Evolutionary conservation across 2,113 vertebrate genomes (phyloP).

Genomic region (Anoura caudifer): DNA sequence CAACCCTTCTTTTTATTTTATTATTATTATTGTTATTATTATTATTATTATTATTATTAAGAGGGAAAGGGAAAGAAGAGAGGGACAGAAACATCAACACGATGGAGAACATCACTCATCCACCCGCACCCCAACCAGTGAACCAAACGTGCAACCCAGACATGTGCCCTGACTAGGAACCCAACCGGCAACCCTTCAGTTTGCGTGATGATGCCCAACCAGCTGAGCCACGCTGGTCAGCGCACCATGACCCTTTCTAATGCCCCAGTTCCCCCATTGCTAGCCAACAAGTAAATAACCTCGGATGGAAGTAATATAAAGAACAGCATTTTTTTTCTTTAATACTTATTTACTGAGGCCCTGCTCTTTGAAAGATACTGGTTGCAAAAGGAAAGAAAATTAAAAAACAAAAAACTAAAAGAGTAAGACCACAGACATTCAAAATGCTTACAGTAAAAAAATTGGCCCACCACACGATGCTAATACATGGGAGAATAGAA

Average conservation of each 20-base stretch:
- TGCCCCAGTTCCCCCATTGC: neutral
- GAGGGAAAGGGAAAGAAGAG: no score
- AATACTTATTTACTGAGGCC: neutral
- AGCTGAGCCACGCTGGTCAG: no score
- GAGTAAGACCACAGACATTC: neutral
- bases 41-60: no score
- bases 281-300: neutral
- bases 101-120: no score
- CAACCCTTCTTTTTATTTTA: no score
- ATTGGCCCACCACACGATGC: neutral
- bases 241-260: neutral
- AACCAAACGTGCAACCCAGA: no score
- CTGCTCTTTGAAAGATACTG: neutral
- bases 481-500: neutral
- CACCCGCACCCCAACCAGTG: no score
- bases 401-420: neutral
- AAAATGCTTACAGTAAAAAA: conserved; percentile 17
- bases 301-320: neutral
- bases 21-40: no score
- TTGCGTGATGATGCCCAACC: no score
- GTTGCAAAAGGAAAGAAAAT: neutral
- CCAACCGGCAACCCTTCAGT: no score
- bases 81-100: no score
- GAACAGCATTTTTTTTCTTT: neutral
- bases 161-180: no score